Evolutionary conservation across 1,140 invertebrate species (phyloP), one percentile per base, ranked within the genome.

Genomic region (Pygmarrhopalites habei): DNA sequence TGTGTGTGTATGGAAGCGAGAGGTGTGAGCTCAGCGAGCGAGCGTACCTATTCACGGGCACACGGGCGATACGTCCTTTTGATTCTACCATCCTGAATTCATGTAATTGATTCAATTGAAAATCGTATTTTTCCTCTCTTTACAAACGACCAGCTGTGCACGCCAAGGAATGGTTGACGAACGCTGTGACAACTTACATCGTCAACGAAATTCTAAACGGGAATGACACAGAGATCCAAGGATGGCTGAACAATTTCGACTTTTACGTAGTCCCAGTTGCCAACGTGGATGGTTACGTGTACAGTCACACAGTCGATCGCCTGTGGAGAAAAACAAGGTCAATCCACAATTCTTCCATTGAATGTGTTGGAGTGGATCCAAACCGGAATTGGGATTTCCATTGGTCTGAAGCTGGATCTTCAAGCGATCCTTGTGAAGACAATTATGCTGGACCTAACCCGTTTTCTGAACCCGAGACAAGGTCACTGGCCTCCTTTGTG

Each of bases 241-340:
- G 21, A 12, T 77, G 88, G 19, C 77, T 92, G 52, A 83, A 78
- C 30, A 67, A 77, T 46, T 79, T 78, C 59, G 80, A 86, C 66
- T 86, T 83, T 81, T 82, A 83, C 71, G 74, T 88, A 56, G 74
- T 87, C 64, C 86, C 86, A 0, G 77, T 86, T 5, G 72, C 81
- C 3, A 89, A 88, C 75, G 85, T 85, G 4, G 86, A 89, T 75
- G 86, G 86, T 2, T 41, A 26, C 32, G 47, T 39, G 49, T 49
- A 1, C 41, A 39, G 26, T 19, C 5, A 57, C 43, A 55, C 53
- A 58, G 46, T 26, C 3, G 53, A 56, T 41, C 26, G 53, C 5
- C 4, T 10, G 4, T 56, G 53, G 53, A 32, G 53, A 39, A 56
- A 64, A 43, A 64, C 62, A 10, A 51, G 65, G 1, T 66, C 65